These are phyloP conservation scores for Spea bombifrons DNA, from an alignment of 2,113 vertebrate species.

Conservation along the genomic window DNA sequence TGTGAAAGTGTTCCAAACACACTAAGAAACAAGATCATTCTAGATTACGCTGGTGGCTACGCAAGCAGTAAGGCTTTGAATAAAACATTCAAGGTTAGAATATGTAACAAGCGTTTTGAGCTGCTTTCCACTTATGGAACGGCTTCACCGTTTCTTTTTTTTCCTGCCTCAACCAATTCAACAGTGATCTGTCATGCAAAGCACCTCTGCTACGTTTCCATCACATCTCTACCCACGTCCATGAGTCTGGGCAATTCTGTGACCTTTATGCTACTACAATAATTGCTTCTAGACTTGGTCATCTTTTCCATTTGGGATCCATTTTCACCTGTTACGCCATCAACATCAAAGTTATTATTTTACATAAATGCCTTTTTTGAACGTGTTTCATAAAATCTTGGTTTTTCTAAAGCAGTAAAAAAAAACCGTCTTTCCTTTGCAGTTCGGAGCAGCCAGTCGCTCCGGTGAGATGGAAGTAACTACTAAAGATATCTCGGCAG, in stretches of 20 bases:
- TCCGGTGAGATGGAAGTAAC: conserved; percentile 54
- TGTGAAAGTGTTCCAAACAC: background rate
- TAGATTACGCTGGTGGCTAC: background rate
- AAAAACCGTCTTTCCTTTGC: background rate
- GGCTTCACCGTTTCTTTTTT: background rate
- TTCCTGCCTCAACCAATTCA: background rate
- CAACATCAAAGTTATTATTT: too few species aligned
- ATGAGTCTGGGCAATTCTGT: too few species aligned
- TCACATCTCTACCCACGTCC: too few species aligned
- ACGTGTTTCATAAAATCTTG: background rate
- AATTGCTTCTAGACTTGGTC: too few species aligned
- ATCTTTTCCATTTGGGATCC: too few species aligned
- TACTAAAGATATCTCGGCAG: conserved; percentile 66
- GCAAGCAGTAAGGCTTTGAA: background rate
- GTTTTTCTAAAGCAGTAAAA: background rate
- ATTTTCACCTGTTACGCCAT: too few species aligned
- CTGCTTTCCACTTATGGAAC: background rate
- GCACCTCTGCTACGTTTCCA: too few species aligned
- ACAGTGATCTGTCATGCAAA: background rate
- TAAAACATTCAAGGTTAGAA: background rate
- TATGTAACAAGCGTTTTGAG: background rate
- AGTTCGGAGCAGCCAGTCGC: conserved; percentile 41
- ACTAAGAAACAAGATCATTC: background rate
- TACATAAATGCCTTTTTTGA: background rate
- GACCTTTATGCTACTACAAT: too few species aligned